These are phyloP conservation scores for Cynoglossus semilaevis DNA, from an alignment of 2,113 vertebrate species.

Conservation along the genomic window DNA sequence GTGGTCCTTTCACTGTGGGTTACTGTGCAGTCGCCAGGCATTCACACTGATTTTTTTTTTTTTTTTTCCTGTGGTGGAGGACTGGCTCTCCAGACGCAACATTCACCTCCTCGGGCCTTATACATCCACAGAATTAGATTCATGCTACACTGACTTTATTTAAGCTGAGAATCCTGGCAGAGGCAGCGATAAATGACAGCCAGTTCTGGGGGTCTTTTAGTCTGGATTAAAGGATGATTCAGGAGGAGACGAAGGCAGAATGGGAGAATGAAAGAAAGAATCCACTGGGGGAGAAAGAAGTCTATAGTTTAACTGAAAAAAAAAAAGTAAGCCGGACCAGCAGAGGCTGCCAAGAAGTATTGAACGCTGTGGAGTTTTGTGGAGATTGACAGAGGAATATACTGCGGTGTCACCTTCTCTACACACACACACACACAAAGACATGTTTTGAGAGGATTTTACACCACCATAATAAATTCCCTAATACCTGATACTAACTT, in stretches of 20 bases:
- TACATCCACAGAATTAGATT: slow-evolving; percentile 82
- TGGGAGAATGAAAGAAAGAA: slow-evolving; percentile 60
- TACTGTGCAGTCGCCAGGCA: slow-evolving; percentile 79
- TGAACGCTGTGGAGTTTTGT: slow-evolving; percentile 57
- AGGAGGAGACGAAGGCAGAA: slow-evolving; percentile 71
- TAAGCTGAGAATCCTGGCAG: slow-evolving; percentile 75
- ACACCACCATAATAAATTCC: no score
- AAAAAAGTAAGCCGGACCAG: slow-evolving; percentile 65
- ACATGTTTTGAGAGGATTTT: no score
- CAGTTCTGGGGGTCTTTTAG: slow-evolving; percentile 71
- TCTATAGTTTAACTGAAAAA: slow-evolving; percentile 63
- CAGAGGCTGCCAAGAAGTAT: slow-evolving; percentile 60
- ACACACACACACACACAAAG: slow-evolving; percentile 3
- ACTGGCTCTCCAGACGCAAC: slow-evolving; percentile 75
- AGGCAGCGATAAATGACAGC: slow-evolving; percentile 75
- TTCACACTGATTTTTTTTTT: slow-evolving; percentile 62
- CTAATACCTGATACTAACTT: no score
- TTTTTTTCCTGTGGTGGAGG: slow-evolving; percentile 61
- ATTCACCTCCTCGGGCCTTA: slow-evolving; percentile 72
- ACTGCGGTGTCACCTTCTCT: slow-evolving; percentile 2
- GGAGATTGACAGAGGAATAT: slow-evolving; percentile 56
- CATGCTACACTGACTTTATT: slow-evolving; percentile 85
- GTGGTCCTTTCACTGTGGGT: slow-evolving; percentile 82
- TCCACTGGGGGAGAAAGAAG: slow-evolving; percentile 71
- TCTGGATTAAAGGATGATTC: slow-evolving; percentile 79